Conservation (phyloP, 2,888 invertebrate genomes). For the Erynnis tages region DNA sequence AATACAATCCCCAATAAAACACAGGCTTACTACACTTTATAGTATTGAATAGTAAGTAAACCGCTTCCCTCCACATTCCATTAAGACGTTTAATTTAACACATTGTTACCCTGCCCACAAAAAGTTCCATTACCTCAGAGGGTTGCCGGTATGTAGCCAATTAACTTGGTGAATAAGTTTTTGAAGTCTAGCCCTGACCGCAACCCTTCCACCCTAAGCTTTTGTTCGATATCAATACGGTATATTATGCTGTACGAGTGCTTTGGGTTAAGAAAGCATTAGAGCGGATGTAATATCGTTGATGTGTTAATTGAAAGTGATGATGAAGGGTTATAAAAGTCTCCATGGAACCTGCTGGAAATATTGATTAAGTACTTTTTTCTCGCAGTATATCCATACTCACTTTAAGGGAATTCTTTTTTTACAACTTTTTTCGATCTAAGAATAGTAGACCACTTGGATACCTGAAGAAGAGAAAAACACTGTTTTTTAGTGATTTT, state of each 20-base stretch:
- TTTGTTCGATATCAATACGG: conserved; percentile 4
- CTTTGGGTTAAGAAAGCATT: neutral
- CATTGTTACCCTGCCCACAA: conserved; percentile 13
- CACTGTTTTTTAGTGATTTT: too few relatives aligned
- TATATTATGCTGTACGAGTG: neutral
- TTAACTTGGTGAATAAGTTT: conserved; percentile 15
- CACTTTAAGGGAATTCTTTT: too few relatives aligned
- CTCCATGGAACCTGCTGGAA: too few relatives aligned
- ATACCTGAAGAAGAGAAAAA: too few relatives aligned
- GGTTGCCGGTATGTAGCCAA: conserved; percentile 18
- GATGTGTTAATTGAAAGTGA: neutral
- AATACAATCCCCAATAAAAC: too few relatives aligned
- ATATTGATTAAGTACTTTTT: too few relatives aligned
- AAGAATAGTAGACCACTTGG: too few relatives aligned
- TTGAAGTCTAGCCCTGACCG: conserved; percentile 15
- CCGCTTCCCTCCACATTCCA: conserved; percentile 3
- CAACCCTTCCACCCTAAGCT: conserved; percentile 10
- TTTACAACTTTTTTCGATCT: too few relatives aligned
- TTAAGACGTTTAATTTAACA: conserved; percentile 18
- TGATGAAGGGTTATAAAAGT: too few relatives aligned
- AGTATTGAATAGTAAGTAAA: neutral
- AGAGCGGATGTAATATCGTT: neutral
- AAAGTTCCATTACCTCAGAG: conserved; percentile 13
- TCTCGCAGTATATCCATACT: too few relatives aligned
- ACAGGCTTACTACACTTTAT: too few relatives aligned